Conservation (phyloP, 2,113 vertebrate genomes). For the Litocranius walleri region DNA sequence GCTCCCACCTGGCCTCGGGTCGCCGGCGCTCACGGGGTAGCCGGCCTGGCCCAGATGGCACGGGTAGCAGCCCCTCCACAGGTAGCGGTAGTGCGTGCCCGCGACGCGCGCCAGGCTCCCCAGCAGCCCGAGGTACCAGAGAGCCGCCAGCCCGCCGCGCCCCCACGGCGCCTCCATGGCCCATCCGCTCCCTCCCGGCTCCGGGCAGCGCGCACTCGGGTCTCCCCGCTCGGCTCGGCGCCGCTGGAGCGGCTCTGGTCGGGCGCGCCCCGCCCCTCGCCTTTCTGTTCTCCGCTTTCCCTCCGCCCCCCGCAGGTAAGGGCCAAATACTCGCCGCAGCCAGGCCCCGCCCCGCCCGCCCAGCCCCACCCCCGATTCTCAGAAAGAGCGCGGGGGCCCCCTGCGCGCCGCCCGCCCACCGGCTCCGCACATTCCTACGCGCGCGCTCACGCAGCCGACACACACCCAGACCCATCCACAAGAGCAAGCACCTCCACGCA, state of each 20-base stretch:
- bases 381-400: not conserved
- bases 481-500: not conserved
- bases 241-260: not conserved
- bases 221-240: too few relatives aligned
- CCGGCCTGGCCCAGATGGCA: conserved; percentile 82
- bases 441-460: not conserved
- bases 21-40: conserved; percentile 65
- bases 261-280: not conserved
- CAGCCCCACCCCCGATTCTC: not conserved
- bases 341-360: not conserved
- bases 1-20: conserved; percentile 82
- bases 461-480: not conserved
- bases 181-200: not conserved
- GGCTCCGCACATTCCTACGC: not conserved
- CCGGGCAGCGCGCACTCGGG: not conserved
- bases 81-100: conserved; percentile 79
- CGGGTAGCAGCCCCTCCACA: conserved; percentile 87
- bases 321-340: conserved; percentile 4
- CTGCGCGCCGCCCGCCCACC: not conserved
- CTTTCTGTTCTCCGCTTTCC: conserved; percentile 40
- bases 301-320: conserved; percentile 73
- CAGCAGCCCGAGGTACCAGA: conserved; percentile 74
- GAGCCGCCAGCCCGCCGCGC: conserved; percentile 61
- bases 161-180: conserved; percentile 34
- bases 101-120: conserved; percentile 66